phyloP scores from a whole-genome alignment of 2,888 invertebrate species.

The Amphipoea oculea region DNA sequence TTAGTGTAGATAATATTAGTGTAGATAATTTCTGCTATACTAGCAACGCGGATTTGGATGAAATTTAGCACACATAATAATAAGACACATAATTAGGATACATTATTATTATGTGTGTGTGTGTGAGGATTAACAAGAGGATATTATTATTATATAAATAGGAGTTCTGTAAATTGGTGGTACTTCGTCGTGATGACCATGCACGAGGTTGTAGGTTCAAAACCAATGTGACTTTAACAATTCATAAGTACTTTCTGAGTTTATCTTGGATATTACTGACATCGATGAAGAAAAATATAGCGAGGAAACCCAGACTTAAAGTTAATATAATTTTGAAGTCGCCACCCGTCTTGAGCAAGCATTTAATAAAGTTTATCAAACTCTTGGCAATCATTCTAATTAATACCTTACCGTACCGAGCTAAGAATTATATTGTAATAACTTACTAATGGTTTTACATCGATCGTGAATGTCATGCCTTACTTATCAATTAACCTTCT shows the following conservation, averaged over 20 bases:
- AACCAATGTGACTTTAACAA: not conserved
- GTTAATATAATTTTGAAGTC: too few relatives aligned
- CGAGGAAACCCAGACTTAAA: not conserved
- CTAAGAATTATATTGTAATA: not conserved
- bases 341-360: not conserved
- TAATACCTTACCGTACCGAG: not conserved
- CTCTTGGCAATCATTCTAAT: not conserved
- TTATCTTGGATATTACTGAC: not conserved
- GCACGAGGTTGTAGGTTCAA: not conserved
- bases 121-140: too few relatives aligned
- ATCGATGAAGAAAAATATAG: not conserved
- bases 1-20: too few relatives aligned
- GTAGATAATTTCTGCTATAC: too few relatives aligned
- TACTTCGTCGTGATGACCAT: not conserved
- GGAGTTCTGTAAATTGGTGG: not conserved
- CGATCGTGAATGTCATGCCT: not conserved
- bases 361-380: not conserved
- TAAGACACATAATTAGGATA: too few relatives aligned
- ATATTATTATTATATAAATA: too few relatives aligned
- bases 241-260: not conserved
- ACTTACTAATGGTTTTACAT: not conserved
- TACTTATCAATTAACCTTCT: constrained; percentile 1
- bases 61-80: too few relatives aligned
- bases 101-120: too few relatives aligned
- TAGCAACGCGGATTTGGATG: too few relatives aligned